phyloP scores from a whole-genome alignment of 2,888 invertebrate genomes.

The Creontiades dilutus region DNA sequence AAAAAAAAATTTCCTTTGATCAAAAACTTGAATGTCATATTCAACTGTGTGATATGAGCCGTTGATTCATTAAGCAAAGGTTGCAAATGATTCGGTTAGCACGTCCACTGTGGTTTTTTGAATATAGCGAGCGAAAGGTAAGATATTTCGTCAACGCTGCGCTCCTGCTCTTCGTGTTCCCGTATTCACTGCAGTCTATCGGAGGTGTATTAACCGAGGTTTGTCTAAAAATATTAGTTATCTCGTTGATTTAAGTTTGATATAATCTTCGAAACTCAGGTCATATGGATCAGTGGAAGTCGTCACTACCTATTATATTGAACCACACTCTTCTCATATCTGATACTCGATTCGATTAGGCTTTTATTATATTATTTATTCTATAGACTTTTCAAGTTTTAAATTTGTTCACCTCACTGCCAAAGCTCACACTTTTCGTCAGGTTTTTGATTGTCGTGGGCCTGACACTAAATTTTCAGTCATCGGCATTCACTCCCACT shows the following conservation, averaged over 20 bases:
- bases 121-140: conserved; percentile 30
- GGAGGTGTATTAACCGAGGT: conserved; percentile 22
- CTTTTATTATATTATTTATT: neutral
- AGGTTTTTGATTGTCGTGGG: too few relatives aligned
- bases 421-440: too few relatives aligned
- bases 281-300: conserved; percentile 14
- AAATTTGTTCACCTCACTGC: neutral
- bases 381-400: too few relatives aligned
- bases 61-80: too few relatives aligned
- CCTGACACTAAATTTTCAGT: too few relatives aligned
- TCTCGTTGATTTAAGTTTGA: conserved; percentile 22
- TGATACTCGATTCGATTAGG: neutral
- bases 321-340: conserved; percentile 3
- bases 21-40: too few relatives aligned
- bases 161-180: conserved; percentile 13
- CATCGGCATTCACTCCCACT: too few relatives aligned
- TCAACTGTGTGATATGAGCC: too few relatives aligned
- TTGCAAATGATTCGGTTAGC: too few relatives aligned
- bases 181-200: neutral
- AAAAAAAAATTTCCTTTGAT: too few relatives aligned
- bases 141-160: conserved; percentile 25
- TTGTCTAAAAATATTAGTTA: neutral
- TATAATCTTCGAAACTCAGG: neutral
- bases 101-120: neutral
- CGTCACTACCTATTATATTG: neutral